These are phyloP conservation scores for Leucosticte australis DNA, from an alignment of 2,113 vertebrate genomes.

Conservation along the genomic window DNA sequence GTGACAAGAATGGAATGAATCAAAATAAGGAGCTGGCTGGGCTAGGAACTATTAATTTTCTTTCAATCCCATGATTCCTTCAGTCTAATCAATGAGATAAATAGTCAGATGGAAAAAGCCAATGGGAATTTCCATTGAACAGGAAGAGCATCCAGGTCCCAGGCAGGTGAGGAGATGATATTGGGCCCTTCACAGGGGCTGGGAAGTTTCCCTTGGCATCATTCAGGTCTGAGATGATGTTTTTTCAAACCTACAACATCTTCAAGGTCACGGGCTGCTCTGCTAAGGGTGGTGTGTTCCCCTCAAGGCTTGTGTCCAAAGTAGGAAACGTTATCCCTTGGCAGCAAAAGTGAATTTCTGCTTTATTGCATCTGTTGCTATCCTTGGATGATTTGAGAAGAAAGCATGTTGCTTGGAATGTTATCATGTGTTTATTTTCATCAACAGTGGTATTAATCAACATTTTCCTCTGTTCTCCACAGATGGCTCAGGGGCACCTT, in stretches of 20 bases:
- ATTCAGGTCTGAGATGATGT: neutral
- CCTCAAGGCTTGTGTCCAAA: neutral
- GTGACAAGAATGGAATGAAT: constrained; percentile 41
- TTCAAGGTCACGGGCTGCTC: neutral
- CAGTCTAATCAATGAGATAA: neutral
- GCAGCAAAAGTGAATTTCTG: constrained; percentile 6
- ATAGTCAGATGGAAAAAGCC: neutral
- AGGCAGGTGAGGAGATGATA: neutral
- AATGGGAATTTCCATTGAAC: neutral
- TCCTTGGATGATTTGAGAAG: neutral
- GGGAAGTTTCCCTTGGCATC: neutral
- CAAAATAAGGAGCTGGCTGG: constrained; percentile 28
- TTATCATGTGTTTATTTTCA: neutral
- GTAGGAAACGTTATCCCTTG: neutral
- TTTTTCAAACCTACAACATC: neutral
- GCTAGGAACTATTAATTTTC: neutral
- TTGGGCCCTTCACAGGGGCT: neutral
- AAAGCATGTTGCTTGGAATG: neutral
- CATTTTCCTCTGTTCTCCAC: neutral
- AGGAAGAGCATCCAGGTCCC: neutral
- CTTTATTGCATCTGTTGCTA: neutral
- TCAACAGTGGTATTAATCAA: neutral
- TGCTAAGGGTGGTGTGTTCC: neutral
- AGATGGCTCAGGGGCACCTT: neutral
- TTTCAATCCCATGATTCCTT: constrained; percentile 6